These are phyloP conservation scores for Cryptotermes secundus DNA, from an alignment of 1,140 invertebrate genomes.

Conservation along the genomic window DNA sequence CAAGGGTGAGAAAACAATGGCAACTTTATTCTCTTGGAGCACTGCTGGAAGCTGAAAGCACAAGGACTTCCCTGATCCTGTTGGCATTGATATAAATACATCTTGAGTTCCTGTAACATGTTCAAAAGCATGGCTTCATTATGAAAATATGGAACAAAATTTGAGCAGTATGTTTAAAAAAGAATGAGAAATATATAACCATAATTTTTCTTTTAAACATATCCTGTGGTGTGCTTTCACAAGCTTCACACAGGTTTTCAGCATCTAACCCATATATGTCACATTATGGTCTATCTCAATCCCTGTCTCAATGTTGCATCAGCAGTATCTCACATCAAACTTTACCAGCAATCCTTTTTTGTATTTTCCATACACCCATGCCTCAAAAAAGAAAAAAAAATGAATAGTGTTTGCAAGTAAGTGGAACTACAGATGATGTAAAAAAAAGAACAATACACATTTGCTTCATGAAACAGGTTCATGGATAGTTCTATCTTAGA, in stretches of 20 bases:
- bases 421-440: no score
- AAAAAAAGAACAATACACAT: no score
- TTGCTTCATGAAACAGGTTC: no score
- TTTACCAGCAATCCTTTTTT: no score
- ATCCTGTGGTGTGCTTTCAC: not conserved
- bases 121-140: no score
- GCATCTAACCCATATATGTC: not conserved
- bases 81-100: slow-evolving; percentile 73
- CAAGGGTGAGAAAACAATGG: slow-evolving; percentile 68
- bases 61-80: slow-evolving; percentile 70
- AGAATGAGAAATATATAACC: not conserved
- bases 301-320: not conserved
- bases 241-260: not conserved
- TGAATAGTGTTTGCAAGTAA: no score
- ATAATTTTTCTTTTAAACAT: not conserved
- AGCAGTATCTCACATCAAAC: no score
- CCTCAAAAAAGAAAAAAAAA: no score
- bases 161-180: not conserved
- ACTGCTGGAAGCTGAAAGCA: slow-evolving; percentile 71
- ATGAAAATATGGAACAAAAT: no score
- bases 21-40: slow-evolving; percentile 53
- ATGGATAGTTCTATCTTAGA: no score
- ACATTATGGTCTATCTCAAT: not conserved
- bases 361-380: no score
- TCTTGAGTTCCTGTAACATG: slow-evolving; percentile 54